phyloP scores from a whole-genome alignment of 2,113 vertebrate genomes.

The Chionomys nivalis region DNA sequence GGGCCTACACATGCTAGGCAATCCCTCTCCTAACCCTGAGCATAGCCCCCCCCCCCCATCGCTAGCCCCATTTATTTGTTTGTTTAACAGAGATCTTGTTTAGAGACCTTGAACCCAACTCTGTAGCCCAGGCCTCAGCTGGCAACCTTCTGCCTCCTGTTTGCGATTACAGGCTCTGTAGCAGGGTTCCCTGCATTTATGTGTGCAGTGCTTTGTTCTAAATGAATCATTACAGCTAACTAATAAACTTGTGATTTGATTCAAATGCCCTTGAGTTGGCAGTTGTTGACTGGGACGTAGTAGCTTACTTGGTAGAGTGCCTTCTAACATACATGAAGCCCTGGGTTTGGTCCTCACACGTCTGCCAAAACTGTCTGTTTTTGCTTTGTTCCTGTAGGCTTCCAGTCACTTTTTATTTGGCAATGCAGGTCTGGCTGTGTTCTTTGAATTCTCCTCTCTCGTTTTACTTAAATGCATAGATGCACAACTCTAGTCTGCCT shows the following conservation, averaged over 20 bases:
- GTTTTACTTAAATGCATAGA: neutral
- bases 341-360: neutral
- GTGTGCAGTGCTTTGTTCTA: neutral
- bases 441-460: neutral
- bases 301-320: neutral
- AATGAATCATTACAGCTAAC: neutral
- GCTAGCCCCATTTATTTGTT: neutral
- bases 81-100: neutral
- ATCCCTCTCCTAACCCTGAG: neutral
- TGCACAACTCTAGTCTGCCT: neutral
- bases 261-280: slow-evolving; percentile 37
- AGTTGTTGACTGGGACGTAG: neutral
- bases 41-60: too few species aligned
- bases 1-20: neutral
- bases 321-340: neutral
- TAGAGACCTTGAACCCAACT: neutral
- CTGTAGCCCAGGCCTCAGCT: neutral
- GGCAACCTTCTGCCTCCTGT: neutral
- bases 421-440: neutral
- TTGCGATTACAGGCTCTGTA: neutral
- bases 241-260: neutral
- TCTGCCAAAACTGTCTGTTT: neutral
- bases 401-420: neutral
- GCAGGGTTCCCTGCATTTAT: neutral
- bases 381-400: neutral